These are phyloP conservation scores for Meloe dianella DNA, from an alignment of 2,888 invertebrate genomes.

Conservation along the genomic window DNA sequence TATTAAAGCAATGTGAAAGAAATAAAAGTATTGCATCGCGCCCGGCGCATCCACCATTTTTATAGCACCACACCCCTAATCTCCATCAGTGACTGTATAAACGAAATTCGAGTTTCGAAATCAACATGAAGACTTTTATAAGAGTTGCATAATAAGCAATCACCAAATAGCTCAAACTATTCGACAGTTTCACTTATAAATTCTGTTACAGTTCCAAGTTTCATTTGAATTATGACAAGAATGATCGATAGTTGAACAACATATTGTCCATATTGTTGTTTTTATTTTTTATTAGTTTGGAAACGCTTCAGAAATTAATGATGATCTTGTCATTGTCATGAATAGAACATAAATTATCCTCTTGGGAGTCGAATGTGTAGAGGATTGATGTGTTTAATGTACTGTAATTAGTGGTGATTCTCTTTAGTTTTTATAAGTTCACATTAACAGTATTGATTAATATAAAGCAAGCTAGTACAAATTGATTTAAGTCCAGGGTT, in stretches of 20 bases:
- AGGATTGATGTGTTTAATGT: neutral
- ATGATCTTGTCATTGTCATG: neutral
- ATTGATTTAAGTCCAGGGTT: neutral
- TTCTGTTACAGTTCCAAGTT: no score
- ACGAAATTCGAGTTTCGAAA: no score
- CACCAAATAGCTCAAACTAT: no score
- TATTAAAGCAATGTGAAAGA: neutral
- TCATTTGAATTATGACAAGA: no score
- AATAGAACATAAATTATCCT: conserved; percentile 4
- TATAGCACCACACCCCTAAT: neutral
- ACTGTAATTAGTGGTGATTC: neutral
- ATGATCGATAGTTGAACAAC: no score
- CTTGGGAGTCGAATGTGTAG: neutral
- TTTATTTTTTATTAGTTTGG: neutral
- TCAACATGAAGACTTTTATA: no score
- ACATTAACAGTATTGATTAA: neutral
- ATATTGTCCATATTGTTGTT: neutral
- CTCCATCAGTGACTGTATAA: no score
- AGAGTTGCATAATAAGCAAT: no score
- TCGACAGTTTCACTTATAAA: no score
- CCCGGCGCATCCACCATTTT: conserved; percentile 5
- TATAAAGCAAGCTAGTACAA: neutral
- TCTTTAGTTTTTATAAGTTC: neutral
- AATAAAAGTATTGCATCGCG: neutral
- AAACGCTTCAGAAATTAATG: neutral